phyloP scores from a whole-genome alignment of 2,797 vertebrate genomes.

The Iguana delicatissima region DNA sequence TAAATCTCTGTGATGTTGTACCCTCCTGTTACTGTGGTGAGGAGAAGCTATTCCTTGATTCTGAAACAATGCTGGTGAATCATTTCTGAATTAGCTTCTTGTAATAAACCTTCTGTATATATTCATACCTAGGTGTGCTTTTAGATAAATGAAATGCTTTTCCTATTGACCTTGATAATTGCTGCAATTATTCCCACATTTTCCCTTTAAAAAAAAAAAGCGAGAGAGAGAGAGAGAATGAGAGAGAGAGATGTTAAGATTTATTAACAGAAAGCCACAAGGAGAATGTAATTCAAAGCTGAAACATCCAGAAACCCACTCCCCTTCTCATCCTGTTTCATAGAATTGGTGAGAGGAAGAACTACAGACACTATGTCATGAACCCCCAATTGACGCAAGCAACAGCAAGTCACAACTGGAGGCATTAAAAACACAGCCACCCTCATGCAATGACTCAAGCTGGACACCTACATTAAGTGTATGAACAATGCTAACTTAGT shows the following conservation, averaged over 20 bases:
- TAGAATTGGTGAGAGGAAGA: constrained; percentile 55
- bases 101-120: constrained; percentile 50
- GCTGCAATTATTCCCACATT: constrained; percentile 73
- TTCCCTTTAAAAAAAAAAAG: constrained; percentile 9
- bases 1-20: constrained; percentile 26
- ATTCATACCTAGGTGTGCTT: constrained; percentile 50
- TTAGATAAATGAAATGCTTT: constrained; percentile 62
- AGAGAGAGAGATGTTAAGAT: constrained; percentile 59
- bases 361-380: constrained; percentile 41
- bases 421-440: constrained; percentile 36
- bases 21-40: constrained; percentile 21
- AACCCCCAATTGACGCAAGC: constrained; percentile 41
- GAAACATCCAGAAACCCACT: constrained; percentile 65
- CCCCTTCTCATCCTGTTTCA: constrained; percentile 36
- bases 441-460: constrained; percentile 50
- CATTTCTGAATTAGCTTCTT: constrained; percentile 41
- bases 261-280: constrained; percentile 65
- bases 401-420: constrained; percentile 35
- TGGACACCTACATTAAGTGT: constrained; percentile 49
- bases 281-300: constrained; percentile 59
- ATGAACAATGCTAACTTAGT: constrained; percentile 23
- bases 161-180: constrained; percentile 56
- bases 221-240: constrained; percentile 51
- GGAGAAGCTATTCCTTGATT: constrained; percentile 40
- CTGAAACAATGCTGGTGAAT: constrained; percentile 52